A percentile compares a stretch with the other conserved stretches of the same genome.
phyloP scores from a whole-genome alignment of 1,140 invertebrate species.

The Gerris buenoi region DNA sequence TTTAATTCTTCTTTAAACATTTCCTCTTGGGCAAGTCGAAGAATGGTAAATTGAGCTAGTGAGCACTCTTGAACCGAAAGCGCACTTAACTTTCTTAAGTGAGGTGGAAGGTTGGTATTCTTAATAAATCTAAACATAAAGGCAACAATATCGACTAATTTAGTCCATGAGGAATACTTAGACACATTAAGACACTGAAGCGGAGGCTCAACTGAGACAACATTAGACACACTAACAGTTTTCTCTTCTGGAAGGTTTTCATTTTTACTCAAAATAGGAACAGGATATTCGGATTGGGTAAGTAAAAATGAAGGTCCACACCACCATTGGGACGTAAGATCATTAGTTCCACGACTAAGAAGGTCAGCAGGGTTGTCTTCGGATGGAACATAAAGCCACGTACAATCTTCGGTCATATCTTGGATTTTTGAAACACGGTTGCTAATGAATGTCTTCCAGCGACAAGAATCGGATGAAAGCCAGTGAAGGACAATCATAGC shows the following conservation, averaged over 20 bases:
- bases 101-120: neutral
- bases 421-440: slow-evolving; percentile 14
- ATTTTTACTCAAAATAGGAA: neutral
- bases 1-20: neutral
- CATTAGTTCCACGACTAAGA: neutral
- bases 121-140: neutral
- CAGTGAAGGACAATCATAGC: slow-evolving; percentile 18
- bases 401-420: neutral
- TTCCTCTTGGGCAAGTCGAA: neutral
- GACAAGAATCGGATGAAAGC: slow-evolving; percentile 14
- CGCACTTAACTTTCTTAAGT: neutral
- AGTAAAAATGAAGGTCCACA: neutral
- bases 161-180: neutral
- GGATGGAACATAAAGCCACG: neutral
- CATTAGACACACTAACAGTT: neutral
- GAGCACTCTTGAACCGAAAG: neutral
- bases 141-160: neutral
- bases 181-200: neutral
- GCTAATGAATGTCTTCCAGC: slow-evolving; percentile 20
- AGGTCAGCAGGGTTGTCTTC: neutral
- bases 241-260: neutral
- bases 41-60: neutral
- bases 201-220: neutral
- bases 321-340: neutral
- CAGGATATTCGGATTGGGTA: neutral